These are phyloP conservation scores for Anagyrus pseudococci DNA, from an alignment of 2,888 invertebrate species.

Conservation along the genomic window DNA sequence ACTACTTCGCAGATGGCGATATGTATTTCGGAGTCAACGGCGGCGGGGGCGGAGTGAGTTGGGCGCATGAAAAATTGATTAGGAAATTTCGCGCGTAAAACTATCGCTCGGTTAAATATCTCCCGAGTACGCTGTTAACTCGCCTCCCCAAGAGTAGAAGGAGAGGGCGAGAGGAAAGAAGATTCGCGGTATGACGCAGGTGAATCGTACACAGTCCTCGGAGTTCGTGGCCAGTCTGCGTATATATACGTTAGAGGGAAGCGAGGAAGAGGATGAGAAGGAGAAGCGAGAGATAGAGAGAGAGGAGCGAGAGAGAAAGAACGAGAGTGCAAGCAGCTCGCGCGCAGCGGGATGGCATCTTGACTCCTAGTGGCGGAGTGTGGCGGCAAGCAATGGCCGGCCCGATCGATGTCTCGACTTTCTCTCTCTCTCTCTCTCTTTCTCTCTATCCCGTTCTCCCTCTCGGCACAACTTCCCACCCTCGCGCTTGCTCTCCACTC, in stretches of 20 bases:
- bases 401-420: conserved; percentile 59
- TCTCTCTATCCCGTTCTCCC: conserved; percentile 6
- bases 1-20: no score
- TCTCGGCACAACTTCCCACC: conserved; percentile 58
- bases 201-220: conserved; percentile 24
- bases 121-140: conserved; percentile 26
- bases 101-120: no score
- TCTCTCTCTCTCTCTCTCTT: conserved; percentile 23
- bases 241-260: no score
- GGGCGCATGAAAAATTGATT: no score
- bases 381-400: conserved; percentile 60
- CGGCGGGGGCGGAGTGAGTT: no score
- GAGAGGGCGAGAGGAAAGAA: neutral
- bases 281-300: conserved; percentile 7
- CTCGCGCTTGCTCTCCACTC: conserved; percentile 42
- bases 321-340: conserved; percentile 29
- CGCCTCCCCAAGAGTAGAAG: conserved; percentile 18
- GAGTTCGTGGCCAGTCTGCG: neutral
- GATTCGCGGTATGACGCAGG: conserved; percentile 20
- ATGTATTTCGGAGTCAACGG: no score
- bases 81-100: no score
- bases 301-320: conserved; percentile 23
- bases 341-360: conserved; percentile 59
- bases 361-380: conserved; percentile 60
- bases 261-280: no score